Base-by-base conservation (phyloP, 2,797 vertebrate species). In the Tachyglossus aculeatus region DNA sequence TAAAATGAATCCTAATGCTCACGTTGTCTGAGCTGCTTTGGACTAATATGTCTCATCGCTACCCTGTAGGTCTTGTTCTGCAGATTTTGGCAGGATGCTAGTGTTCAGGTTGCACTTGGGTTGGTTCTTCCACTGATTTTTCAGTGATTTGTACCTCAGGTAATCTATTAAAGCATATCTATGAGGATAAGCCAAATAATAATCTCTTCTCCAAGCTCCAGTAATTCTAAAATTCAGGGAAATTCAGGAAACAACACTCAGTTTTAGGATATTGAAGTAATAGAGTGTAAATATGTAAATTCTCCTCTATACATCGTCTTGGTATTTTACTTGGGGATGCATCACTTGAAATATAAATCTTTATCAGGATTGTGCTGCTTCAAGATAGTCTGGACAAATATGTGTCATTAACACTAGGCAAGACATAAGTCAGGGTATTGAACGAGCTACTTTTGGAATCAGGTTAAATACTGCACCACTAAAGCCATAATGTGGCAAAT, bases 401-500 rank as follows among this genome's bases (percentile, higher is more conserved):
- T 3, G 6, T 31, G 19, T 40, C 6, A 11, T 53, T 22, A 5
- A 0, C 6, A 6, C 11, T 22, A 52, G 52, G 34, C 34, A 1
- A 1, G 24, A 41, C 3, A 1, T 32, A 13, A 19, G 2, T 33
- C 21, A 6, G 4, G 21, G 21, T 62, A 9, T 15, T 1, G 7
- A 34, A 43, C 10, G 24, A 34, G 22, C 14, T 5, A 5, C n/a
- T 34, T n/a, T 19, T 19, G 3, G 34, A 11, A n/a, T 3, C 24
- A 33, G 14, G 37, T 22, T 7, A 7, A 44, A 9, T 9, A 27
- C 0, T 1, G 12, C 38, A 18, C 14, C 32, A 5, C 10, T 0
- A 5, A 19, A 9, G 9, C 29, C 15, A 3, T 19, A 31, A 29
- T 27, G 31, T 18, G 31, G 25, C 43, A 29, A n/a, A n/a, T n/a